These are phyloP conservation scores for Pterobdella sp. DNA, from an alignment of 2,888 invertebrate genomes.

Conservation along the genomic window DNA sequence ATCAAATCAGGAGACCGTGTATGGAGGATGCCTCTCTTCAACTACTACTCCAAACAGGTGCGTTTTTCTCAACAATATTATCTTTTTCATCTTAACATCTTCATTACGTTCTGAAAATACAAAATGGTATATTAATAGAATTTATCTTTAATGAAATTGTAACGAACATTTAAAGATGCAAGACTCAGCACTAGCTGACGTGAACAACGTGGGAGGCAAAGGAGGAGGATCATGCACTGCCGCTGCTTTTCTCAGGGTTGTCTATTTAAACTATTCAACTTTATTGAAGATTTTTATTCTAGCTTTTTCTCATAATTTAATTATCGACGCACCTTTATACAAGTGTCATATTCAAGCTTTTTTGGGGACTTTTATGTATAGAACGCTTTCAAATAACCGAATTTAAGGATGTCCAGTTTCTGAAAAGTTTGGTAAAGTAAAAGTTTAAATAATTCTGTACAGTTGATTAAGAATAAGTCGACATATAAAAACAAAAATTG, in stretches of 20 bases:
- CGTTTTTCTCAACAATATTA: slow-evolving; percentile 42
- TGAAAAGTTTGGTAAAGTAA: too few relatives aligned
- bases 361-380: too few relatives aligned
- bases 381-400: too few relatives aligned
- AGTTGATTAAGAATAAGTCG: too few relatives aligned
- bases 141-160: not conserved
- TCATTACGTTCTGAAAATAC: not conserved
- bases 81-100: not conserved
- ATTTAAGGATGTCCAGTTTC: too few relatives aligned
- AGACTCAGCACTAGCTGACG: slow-evolving; percentile 55
- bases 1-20: slow-evolving; percentile 69
- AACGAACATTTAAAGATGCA: not conserved
- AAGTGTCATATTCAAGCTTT: too few relatives aligned
- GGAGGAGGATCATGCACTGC: slow-evolving; percentile 64
- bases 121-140: not conserved
- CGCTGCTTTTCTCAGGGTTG: slow-evolving; percentile 62
- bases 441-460: too few relatives aligned
- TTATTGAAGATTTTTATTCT: too few relatives aligned
- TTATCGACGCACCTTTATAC: too few relatives aligned
- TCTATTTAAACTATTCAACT: too few relatives aligned
- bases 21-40: slow-evolving; percentile 75
- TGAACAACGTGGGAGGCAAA: slow-evolving; percentile 58
- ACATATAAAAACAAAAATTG: too few relatives aligned
- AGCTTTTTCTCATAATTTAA: too few relatives aligned
- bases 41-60: slow-evolving; percentile 60